Conservation (phyloP, 2,888 invertebrate genomes). For the Pollenia labialis region DNA sequence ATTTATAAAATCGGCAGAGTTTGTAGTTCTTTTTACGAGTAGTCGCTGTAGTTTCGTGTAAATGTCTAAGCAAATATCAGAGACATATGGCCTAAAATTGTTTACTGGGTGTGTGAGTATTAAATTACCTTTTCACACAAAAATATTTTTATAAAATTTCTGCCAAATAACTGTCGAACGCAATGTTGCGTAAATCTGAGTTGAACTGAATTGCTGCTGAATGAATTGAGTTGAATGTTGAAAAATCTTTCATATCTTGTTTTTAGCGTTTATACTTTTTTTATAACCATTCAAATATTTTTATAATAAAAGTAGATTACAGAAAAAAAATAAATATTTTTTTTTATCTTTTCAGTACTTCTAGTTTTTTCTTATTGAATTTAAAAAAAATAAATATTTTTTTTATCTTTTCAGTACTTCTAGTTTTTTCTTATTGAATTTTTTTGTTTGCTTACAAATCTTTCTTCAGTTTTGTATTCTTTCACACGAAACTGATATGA, state of each 20-base stretch:
- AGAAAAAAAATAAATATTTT: background rate
- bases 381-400: background rate
- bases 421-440: background rate
- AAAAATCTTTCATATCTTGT: slow-evolving; percentile 36
- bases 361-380: background rate
- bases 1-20: no score
- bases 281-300: slow-evolving; percentile 21
- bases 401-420: no score
- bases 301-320: slow-evolving; percentile 11
- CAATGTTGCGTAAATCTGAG: slow-evolving; percentile 64
- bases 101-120: background rate
- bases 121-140: slow-evolving; percentile 34
- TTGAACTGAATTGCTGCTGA: slow-evolving; percentile 47
- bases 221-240: slow-evolving; percentile 51
- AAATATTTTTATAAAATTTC: slow-evolving; percentile 49
- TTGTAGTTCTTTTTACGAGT: no score
- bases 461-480: slow-evolving; percentile 23
- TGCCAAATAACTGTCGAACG: slow-evolving; percentile 68
- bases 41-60: no score
- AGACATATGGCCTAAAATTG: no score
- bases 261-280: slow-evolving; percentile 24
- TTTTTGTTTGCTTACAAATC: slow-evolving; percentile 4
- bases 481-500: slow-evolving; percentile 15
- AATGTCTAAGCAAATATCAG: no score
- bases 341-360: no score